A percentile compares a stretch with the other conserved stretches of the same genome.
phyloP scores from a whole-genome alignment of 2,797 vertebrate genomes.

The Acipenser transmontanus region DNA sequence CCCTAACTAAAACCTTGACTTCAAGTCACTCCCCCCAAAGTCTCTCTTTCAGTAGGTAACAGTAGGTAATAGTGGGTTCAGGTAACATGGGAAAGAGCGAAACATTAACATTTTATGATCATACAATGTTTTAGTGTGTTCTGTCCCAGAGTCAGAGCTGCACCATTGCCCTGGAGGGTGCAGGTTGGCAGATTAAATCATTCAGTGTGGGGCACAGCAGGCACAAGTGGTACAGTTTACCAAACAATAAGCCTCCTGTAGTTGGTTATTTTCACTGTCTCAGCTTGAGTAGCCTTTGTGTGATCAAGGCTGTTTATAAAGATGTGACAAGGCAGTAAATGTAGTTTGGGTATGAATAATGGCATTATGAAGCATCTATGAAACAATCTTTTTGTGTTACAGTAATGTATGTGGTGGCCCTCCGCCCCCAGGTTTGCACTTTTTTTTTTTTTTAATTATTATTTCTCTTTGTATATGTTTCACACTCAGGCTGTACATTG shows the following conservation, averaged over 20 bases:
- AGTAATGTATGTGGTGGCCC: background rate
- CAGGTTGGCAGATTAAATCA: conserved; percentile 4
- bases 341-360: background rate
- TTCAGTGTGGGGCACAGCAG: conserved; percentile 1
- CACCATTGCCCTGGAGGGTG: background rate
- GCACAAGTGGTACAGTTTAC: background rate
- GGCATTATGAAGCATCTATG: background rate
- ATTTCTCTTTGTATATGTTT: no score
- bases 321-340: background rate
- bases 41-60: no score
- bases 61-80: no score
- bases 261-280: background rate
- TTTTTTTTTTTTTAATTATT: no score
- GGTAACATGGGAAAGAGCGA: no score
- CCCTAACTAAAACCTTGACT: no score
- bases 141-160: no score
- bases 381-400: background rate
- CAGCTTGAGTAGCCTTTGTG: background rate
- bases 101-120: no score
- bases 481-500: no score
- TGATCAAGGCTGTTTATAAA: background rate
- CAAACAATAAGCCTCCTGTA: conserved; percentile 15
- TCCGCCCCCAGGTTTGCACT: no score
- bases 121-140: no score
- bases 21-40: no score